phyloP scores from a whole-genome alignment of 1,140 invertebrate species.

The Drosophila triauraria region DNA sequence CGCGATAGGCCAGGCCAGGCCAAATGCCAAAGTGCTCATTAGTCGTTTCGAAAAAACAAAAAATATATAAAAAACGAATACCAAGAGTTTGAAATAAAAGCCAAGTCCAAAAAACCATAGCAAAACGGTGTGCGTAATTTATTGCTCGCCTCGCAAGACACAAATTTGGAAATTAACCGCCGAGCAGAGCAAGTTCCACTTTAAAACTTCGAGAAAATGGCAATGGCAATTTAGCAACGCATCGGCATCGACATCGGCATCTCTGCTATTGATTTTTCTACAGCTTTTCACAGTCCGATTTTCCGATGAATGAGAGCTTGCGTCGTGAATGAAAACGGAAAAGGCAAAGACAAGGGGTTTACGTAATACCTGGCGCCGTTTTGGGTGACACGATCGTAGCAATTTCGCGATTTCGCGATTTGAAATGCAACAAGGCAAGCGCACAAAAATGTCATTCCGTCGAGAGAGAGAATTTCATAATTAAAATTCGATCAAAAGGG shows the following conservation, averaged over 20 bases:
- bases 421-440: constrained; percentile 71
- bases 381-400: constrained; percentile 55
- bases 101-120: constrained; percentile 33
- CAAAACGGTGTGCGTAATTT: constrained; percentile 71
- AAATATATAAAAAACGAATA: not conserved
- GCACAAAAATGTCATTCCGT: constrained; percentile 64
- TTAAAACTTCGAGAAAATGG: constrained; percentile 43
- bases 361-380: constrained; percentile 51
- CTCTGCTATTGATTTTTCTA: constrained; percentile 59
- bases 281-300: constrained; percentile 72
- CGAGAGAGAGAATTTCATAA: constrained; percentile 46
- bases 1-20: constrained; percentile 49
- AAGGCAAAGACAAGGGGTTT: constrained; percentile 55
- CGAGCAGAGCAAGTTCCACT: constrained; percentile 27
- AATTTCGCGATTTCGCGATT: constrained; percentile 76
- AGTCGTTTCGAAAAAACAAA: constrained; percentile 37
- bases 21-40: constrained; percentile 81
- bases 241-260: constrained; percentile 67
- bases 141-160: constrained; percentile 54
- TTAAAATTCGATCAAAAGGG: constrained; percentile 24
- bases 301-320: constrained; percentile 43
- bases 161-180: constrained; percentile 61
- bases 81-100: not conserved
- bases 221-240: constrained; percentile 76
- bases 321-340: constrained; percentile 42